Conservation (phyloP, 2,113 vertebrate species). For the Brienomyrus longianalis region DNA sequence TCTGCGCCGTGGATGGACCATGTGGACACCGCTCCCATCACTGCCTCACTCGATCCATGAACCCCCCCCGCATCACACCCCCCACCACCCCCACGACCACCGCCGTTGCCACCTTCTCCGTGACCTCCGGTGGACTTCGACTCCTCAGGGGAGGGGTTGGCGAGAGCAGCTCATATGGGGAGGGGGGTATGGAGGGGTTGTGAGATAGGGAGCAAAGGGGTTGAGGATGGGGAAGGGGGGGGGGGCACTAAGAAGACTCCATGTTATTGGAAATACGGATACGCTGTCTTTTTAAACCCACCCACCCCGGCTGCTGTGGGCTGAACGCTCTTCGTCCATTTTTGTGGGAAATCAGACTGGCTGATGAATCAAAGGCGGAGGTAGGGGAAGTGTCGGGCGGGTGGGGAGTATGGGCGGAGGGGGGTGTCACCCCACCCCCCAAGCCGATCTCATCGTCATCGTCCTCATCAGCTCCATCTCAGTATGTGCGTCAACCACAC, state of each 20-base stretch:
- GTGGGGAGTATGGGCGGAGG: constrained; percentile 34
- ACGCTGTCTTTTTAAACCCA: background rate
- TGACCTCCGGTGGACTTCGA: background rate
- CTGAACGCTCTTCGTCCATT: constrained; percentile 66
- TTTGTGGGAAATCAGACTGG: constrained; percentile 27
- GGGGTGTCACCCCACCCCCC: constrained; percentile 37
- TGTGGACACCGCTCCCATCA: background rate
- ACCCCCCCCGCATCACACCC: background rate
- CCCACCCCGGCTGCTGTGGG: background rate
- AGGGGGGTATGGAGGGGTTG: background rate
- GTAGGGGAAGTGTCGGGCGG: constrained; percentile 54
- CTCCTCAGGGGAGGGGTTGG: background rate
- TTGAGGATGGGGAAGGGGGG: background rate
- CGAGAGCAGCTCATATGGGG: background rate
- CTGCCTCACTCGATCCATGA: background rate
- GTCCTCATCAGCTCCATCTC: constrained; percentile 52
- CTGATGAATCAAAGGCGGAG: constrained; percentile 75
- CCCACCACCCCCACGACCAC: background rate
- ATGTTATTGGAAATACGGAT: background rate
- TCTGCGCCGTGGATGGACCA: background rate
- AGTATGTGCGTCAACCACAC: constrained; percentile 63
- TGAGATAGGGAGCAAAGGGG: constrained; percentile 1
- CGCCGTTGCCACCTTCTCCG: constrained; percentile 16
- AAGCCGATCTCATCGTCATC: constrained; percentile 60
- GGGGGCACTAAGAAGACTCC: background rate